Percentiles rank a stretch among this genome's conserved stretches.
phyloP scores from a whole-genome alignment of 1,140 invertebrate species.

The Coelopa frigida region DNA sequence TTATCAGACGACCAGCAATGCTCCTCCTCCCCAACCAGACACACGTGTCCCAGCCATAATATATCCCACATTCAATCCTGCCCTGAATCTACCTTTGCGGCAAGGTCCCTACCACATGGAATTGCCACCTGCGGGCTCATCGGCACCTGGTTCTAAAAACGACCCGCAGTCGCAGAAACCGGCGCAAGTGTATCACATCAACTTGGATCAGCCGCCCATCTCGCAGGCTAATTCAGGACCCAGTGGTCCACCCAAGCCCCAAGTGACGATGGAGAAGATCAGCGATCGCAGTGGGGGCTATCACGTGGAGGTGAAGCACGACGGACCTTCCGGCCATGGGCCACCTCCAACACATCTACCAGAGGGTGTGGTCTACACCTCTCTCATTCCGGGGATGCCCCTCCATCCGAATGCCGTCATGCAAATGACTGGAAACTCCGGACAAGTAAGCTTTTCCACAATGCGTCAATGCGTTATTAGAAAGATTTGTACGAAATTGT shows the following conservation, averaged over 20 bases:
- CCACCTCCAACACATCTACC: conserved; percentile 8
- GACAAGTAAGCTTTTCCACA: conserved; percentile 23
- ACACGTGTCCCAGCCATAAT: conserved; percentile 30
- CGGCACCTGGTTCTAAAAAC: conserved; percentile 23
- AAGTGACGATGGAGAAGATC: conserved; percentile 42
- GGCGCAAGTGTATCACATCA: conserved; percentile 41
- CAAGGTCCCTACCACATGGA: conserved; percentile 36
- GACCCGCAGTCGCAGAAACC: conserved; percentile 24
- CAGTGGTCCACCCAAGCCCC: conserved; percentile 26
- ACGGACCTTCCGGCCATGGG: conserved; percentile 26
- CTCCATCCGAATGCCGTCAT: conserved; percentile 39
- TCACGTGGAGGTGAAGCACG: conserved; percentile 38
- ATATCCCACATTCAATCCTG: conserved; percentile 16
- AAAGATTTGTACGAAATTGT: background rate
- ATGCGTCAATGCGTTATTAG: background rate
- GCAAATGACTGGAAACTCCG: conserved; percentile 31
- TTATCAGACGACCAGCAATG: conserved; percentile 36
- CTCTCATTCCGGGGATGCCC: conserved; percentile 29
- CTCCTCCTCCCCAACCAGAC: conserved; percentile 34
- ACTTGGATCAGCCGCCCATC: conserved; percentile 38
- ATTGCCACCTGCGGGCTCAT: conserved; percentile 23
- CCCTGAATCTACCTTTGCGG: conserved; percentile 31
- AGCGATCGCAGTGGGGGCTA: conserved; percentile 33
- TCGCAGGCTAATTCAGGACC: conserved; percentile 29
- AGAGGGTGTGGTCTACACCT: conserved; percentile 34